Evolutionary conservation across 2,888 invertebrate species (phyloP), one percentile per base, ranked within the genome.

Genomic region (Cacoxenus indagator): DNA sequence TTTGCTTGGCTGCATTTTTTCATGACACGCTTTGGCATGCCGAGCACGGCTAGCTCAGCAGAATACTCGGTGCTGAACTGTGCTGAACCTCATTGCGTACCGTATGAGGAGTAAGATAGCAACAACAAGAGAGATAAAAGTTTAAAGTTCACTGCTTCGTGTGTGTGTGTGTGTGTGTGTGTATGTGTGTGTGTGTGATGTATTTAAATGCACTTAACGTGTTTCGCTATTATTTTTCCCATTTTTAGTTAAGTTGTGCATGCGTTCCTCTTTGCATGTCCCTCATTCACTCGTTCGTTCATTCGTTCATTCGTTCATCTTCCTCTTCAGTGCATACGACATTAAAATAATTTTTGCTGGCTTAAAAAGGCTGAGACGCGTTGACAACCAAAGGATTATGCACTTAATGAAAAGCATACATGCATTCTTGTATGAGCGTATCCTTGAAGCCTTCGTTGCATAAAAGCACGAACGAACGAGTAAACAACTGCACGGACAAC

Each of bases 341-440:
- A 61, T 61, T 61, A 83, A 83, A 82, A 80, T 80, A 80, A 83
- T 80, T 80, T n/a, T 83, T 76, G 51, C 78, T 76, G 74, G 83
- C 83, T 83, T 83, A 78, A 80, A 78, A 76, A 45, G 73, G 26
- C 6, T 45, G n/a, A 31, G 51, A 26, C 19, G 54, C 62, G 62
- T 37, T 67, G 67, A 67, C 67, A 67, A 72, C 71, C 83, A 81
- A 70, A 70, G 79, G 81, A 82, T 81, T 81, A 83, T 81, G 82
- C 80, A 83, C 80, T 83, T 83, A 81, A 81, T 81, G 80, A 83
- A 81, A 81, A 83, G 80, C 80, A 80, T 82, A 83, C 82, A 62
- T 45, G 45, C 4, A 62, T 27, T n/a, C n/a, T 43, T 55, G 55
- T 27, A 55, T 6, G 51, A 37, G 8, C 19, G 22, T 51, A 51